phyloP scores from a whole-genome alignment of 2,888 invertebrate genomes.

The Volucella bombylans region DNA sequence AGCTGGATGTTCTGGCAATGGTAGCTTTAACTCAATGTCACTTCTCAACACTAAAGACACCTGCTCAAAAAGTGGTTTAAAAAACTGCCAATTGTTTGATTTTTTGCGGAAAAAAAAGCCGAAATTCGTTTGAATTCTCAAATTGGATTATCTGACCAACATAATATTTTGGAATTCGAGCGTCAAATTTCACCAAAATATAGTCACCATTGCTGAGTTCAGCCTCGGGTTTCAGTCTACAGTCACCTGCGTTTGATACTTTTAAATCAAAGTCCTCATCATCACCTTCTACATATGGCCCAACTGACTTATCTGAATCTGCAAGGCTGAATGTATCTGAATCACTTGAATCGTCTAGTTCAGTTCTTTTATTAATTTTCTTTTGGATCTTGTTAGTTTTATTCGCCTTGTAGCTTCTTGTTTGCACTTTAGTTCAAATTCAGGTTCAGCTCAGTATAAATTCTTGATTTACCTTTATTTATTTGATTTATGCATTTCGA shows the following conservation, averaged over 20 bases:
- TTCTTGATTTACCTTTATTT: conserved; percentile 16
- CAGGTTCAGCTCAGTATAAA: not conserved
- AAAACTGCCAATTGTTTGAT: not conserved
- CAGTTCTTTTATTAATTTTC: conserved; percentile 7
- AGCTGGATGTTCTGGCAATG: no score
- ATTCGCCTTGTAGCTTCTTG: conserved; percentile 1
- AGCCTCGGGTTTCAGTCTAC: not conserved
- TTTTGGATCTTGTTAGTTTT: not conserved
- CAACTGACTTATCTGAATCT: conserved; percentile 6
- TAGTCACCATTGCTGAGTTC: not conserved
- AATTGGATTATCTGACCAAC: conserved; percentile 2
- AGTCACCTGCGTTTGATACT: conserved; percentile 11
- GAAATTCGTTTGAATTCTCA: conserved; percentile 4
- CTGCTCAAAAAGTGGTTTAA: not conserved
- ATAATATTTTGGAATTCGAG: conserved; percentile 5
- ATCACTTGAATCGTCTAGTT: not conserved
- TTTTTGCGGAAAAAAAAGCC: not conserved
- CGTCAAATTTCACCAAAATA: conserved; percentile 2
- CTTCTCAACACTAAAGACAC: not conserved
- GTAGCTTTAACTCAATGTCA: no score
- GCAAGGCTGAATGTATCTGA: conserved; percentile 4
- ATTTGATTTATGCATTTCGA: no score
- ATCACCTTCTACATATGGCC: conserved; percentile 7
- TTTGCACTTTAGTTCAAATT: not conserved
- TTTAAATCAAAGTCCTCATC: not conserved